Conservation (phyloP, 2,888 invertebrate genomes). For the Achlya flavicornis region DNA sequence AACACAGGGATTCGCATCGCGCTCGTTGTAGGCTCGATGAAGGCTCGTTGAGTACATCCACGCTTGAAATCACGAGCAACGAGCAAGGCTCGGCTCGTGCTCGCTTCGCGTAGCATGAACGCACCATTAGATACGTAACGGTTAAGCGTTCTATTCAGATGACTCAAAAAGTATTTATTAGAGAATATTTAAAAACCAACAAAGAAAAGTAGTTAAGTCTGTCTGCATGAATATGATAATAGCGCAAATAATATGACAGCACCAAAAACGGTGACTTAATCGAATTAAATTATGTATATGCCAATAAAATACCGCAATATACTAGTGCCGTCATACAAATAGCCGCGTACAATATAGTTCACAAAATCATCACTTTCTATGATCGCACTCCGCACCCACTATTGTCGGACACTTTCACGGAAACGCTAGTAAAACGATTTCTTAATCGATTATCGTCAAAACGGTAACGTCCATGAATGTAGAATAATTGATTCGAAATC, state of each 20-base stretch:
- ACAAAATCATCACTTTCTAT: constrained; percentile 63
- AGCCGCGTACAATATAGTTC: constrained; percentile 31
- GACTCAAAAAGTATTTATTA: background rate
- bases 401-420: constrained; percentile 71
- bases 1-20: too few relatives aligned
- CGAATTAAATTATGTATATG: constrained; percentile 12
- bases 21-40: too few relatives aligned
- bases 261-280: constrained; percentile 2
- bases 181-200: background rate
- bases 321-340: constrained; percentile 29
- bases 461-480: constrained; percentile 73
- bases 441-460: constrained; percentile 72
- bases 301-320: constrained; percentile 5
- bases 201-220: background rate
- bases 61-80: too few relatives aligned
- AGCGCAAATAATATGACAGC: background rate
- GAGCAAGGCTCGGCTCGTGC: too few relatives aligned
- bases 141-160: background rate
- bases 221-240: constrained; percentile 8
- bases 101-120: too few relatives aligned
- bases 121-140: background rate
- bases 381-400: constrained; percentile 49
- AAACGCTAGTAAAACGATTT: constrained; percentile 70
- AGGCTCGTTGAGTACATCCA: too few relatives aligned
- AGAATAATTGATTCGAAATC: constrained; percentile 65